phyloP scores from a whole-genome alignment of 1,140 invertebrate species.

The Bombus pyrosoma region DNA sequence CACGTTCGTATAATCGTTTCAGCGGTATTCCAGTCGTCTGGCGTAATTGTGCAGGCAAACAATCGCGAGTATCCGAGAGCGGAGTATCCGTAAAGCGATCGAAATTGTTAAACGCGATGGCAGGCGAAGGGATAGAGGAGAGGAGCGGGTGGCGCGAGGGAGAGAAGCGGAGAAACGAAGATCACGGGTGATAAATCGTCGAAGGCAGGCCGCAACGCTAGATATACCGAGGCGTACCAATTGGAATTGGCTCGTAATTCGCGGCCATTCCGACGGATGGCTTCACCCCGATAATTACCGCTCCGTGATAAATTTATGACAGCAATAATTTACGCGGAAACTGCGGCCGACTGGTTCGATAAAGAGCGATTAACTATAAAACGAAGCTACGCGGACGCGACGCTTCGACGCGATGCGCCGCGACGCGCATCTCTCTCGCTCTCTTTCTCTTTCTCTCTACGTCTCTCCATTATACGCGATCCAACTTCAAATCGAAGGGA shows the following conservation, averaged over 20 bases:
- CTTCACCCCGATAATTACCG: conserved; percentile 69
- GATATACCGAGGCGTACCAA: conserved; percentile 59
- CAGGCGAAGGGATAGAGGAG: neutral
- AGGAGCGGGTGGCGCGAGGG: neutral
- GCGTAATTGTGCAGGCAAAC: conserved; percentile 18
- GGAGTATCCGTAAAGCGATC: conserved; percentile 39
- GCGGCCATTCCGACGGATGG: conserved; percentile 62
- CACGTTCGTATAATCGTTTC: conserved; percentile 1
- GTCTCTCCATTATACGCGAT: conserved; percentile 17
- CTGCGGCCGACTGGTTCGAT: conserved; percentile 65
- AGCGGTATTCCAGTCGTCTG: neutral
- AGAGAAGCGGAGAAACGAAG: conserved; percentile 49
- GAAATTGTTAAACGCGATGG: conserved; percentile 59
- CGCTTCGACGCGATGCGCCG: neutral
- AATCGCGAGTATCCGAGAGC: conserved; percentile 9
- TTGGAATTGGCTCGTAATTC: conserved; percentile 72
- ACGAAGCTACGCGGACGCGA: conserved; percentile 51
- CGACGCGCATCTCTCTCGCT: neutral
- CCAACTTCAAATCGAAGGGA: conserved; percentile 51
- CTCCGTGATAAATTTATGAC: conserved; percentile 72
- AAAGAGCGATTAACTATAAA: conserved; percentile 71
- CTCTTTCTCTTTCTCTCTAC: neutral
- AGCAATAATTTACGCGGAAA: conserved; percentile 70
- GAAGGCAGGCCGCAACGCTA: conserved; percentile 58
- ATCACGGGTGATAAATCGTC: conserved; percentile 60